Base-by-base conservation (phyloP, 2,797 vertebrate species). In the Thalassophryne amazonica region DNA sequence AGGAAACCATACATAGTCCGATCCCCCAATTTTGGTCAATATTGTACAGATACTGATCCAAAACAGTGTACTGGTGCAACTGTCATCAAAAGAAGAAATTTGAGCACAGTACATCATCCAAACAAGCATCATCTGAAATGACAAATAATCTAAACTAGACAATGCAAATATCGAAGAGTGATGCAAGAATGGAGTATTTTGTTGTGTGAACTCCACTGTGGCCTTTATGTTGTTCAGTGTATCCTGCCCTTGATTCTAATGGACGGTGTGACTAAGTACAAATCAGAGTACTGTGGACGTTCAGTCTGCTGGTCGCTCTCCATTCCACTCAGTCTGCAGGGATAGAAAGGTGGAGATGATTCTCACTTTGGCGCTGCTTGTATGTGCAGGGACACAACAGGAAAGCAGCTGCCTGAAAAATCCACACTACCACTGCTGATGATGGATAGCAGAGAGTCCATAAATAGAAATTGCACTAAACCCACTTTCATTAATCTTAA, bases 401-500 rank as follows among this genome's bases (percentile, higher is more conserved):
- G 74, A 86, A 81, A 60, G 47, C 23, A 53, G 52, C 61, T 60
- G 64, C 78, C 65, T 75, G 56, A 64, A 73, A 60, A 79, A 77
- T 66, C 46, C 69, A 56, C 11, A 10, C 61, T 62, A 63, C 69
- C n/a, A 81, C 76, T 65, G 73, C 54, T 27, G 39, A 76, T 83
- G 83, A 86, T 85, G 82, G 80, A 83, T 83, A 75, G 54, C 71
- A 57, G 69, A 43, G 71, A 50, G 71, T 66, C 75, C 69, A 72
- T 72, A 83, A 86, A 88, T 81, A 86, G 76, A 82, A 79, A 80
- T 76, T 77, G 74, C 62, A 47, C 69, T 69, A 80, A 80, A 81
- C 67, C 59, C 74, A 72, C 78, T 85, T 87, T 81, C 86, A 90
- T 91, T 89, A 79, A 90, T 91, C 90, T 85, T 86, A 84, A 83